A percentile compares a stretch with the other conserved stretches of the same genome.
Evolutionary conservation across 2,797 vertebrate genomes (phyloP).

Genomic region (Danio choprae): DNA sequence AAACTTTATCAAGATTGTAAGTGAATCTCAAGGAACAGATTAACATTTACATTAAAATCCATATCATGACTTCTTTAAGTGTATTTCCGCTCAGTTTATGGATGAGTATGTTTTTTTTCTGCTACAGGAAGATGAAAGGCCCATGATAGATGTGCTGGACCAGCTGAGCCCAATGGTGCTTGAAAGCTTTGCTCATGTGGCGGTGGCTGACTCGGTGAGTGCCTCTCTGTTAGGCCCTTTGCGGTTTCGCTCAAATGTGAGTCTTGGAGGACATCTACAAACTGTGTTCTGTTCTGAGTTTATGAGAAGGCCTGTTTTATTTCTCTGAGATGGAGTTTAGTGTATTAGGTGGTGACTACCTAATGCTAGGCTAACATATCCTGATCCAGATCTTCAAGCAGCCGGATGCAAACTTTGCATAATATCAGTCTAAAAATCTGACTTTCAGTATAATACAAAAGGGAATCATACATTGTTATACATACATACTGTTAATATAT

Average conservation of each 20-base stretch:
- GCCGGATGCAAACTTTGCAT: too few relatives aligned
- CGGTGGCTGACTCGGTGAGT: conserved; percentile 93
- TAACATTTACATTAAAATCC: too few relatives aligned
- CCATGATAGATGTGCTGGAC: conserved; percentile 99
- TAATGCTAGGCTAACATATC: too few relatives aligned
- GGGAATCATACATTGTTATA: too few relatives aligned
- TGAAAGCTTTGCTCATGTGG: conserved; percentile 96
- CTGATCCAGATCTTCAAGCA: too few relatives aligned
- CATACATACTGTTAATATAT: too few relatives aligned
- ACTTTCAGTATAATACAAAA: too few relatives aligned
- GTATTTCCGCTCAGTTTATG: conserved; percentile 14
- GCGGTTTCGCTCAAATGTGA: not conserved
- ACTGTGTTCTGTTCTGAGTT: conserved; percentile 46
- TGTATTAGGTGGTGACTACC: not conserved
- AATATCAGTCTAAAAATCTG: too few relatives aligned
- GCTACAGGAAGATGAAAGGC: conserved; percentile 92
- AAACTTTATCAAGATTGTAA: too few relatives aligned
- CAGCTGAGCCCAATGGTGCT: conserved; percentile 94
- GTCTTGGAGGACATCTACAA: conserved; percentile 11
- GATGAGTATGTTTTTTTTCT: not conserved
- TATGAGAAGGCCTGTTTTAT: not conserved
- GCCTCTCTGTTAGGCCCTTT: conserved; percentile 21
- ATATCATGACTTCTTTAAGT: not conserved
- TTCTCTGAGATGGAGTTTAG: not conserved
- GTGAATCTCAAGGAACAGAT: too few relatives aligned